phyloP scores from a whole-genome alignment of 92 coral and sea anemone genomes.

The Virgularia gustaviana region DNA sequence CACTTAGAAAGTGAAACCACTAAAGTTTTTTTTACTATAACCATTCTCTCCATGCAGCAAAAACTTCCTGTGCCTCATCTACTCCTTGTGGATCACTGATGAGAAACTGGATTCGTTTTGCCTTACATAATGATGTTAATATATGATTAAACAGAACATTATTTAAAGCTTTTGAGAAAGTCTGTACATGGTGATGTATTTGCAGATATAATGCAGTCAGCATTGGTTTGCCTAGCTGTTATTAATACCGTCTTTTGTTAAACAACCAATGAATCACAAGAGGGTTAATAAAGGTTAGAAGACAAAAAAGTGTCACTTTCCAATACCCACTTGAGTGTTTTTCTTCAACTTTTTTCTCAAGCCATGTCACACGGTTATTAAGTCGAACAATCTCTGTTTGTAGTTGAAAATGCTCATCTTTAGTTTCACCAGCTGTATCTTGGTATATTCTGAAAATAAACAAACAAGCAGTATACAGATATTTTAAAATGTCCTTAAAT shows the following conservation, averaged over 20 bases:
- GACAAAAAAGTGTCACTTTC: slow-evolving; percentile 72
- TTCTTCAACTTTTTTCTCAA: slow-evolving; percentile 64
- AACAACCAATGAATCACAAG: slow-evolving; percentile 79
- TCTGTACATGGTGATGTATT: not conserved
- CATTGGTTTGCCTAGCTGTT: not conserved
- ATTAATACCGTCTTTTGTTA: slow-evolving; percentile 59
- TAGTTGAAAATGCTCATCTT: slow-evolving; percentile 51
- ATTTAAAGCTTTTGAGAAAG: no score
- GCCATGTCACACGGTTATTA: slow-evolving; percentile 57
- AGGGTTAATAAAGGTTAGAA: slow-evolving; percentile 77
- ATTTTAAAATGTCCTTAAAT: not conserved
- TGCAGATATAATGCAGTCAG: not conserved
- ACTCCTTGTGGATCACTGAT: no score
- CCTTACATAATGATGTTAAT: no score
- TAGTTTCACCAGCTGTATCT: slow-evolving; percentile 58
- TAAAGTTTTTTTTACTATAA: not conserved
- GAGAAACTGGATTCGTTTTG: no score
- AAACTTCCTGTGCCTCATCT: not conserved
- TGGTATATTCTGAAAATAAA: slow-evolving; percentile 30
- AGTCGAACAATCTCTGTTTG: slow-evolving; percentile 61
- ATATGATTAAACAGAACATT: no score
- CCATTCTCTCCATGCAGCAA: not conserved
- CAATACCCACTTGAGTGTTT: slow-evolving; percentile 66
- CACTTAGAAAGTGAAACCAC: no score
- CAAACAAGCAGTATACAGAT: not conserved